Conservation (phyloP, 2,797 vertebrate genomes). For the Rhinophrynus dorsalis region DNA sequence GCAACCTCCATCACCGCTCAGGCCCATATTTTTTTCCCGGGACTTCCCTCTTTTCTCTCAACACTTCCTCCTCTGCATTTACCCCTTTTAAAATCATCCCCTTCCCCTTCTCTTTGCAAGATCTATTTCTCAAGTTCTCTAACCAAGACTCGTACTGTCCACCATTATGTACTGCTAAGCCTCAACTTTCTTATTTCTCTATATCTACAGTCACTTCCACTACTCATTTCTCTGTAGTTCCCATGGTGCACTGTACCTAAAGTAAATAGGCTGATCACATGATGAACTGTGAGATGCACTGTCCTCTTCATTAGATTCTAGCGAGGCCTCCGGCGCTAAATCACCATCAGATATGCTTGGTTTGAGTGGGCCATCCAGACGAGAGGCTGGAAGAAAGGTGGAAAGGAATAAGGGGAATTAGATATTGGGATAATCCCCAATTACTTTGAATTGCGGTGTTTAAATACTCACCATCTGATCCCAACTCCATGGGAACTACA, state of each 20-base stretch:
- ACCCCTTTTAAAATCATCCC: too few species aligned
- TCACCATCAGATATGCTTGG: slow-evolving; percentile 57
- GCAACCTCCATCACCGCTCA: too few species aligned
- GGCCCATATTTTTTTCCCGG: too few species aligned
- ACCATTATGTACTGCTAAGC: too few species aligned
- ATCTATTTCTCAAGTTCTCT: too few species aligned
- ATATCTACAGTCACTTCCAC: too few species aligned
- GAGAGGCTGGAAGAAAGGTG: not conserved
- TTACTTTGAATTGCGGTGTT: not conserved
- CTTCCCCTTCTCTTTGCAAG: too few species aligned
- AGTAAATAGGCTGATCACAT: slow-evolving; percentile 88
- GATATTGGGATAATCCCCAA: not conserved
- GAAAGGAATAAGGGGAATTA: not conserved
- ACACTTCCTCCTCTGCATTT: too few species aligned
- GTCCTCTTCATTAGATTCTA: slow-evolving; percentile 75
- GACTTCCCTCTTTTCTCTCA: too few species aligned
- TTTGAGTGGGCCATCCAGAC: slow-evolving; percentile 45
- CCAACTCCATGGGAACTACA: slow-evolving; percentile 73
- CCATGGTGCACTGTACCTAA: slow-evolving; percentile 69
- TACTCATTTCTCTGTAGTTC: not conserved
- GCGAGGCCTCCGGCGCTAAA: slow-evolving; percentile 66
- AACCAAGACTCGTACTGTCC: too few species aligned
- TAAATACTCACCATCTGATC: slow-evolving; percentile 72
- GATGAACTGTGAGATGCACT: slow-evolving; percentile 68
- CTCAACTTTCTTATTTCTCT: too few species aligned